Evolutionary conservation across 2,113 vertebrate genomes (phyloP), one percentile per base, ranked within the genome.

Genomic region (Ameiurus melas): DNA sequence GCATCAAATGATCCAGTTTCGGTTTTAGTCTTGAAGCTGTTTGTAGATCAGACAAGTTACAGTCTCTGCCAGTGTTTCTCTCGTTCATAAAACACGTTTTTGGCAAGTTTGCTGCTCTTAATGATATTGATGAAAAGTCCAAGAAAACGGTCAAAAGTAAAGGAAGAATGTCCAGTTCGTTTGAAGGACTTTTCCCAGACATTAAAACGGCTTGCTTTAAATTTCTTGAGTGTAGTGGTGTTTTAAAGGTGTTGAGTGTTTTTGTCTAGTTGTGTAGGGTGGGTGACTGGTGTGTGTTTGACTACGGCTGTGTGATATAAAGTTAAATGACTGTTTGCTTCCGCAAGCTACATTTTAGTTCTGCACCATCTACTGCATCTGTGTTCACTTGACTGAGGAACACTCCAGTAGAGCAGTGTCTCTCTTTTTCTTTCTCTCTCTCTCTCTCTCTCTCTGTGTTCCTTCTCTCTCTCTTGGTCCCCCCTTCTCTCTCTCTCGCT

Each of bases 341-440:
- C 33, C 17, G 5, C 79, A 81, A 81, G 55, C 30, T 60, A 81
- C 79, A 25, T 82, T 91, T 91, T 39, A 20, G 89, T 90, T 94
- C 91, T 92, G 91, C 92, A 92, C 93, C 93, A 95, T 93, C 93
- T 95, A 93, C 93, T 89, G 91, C 30, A 89, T 93, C 92, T 94
- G 93, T 86, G 84, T 90, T 92, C 85, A 84, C 91, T 95, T 93
- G 91, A 92, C 93, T 92, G 89, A 75, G 87, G 87, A 92, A 87
- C 82, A 58, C 78, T 86, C 81, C 89, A 43, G 64, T 89, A 79
- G 53, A 53, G 27, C 2, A 0, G 3, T 16, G 47, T 77, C 66
- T 6, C 57, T 62, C 16, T 47, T 71, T n/a, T n/a, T n/a, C n/a
- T n/a, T n/a, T n/a, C 36, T 36, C 36, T 36, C 36, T 3, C 36